Base-by-base conservation (phyloP, 35 echinoderm and acorn worm genomes). In the Apostichopus parvimensis region DNA sequence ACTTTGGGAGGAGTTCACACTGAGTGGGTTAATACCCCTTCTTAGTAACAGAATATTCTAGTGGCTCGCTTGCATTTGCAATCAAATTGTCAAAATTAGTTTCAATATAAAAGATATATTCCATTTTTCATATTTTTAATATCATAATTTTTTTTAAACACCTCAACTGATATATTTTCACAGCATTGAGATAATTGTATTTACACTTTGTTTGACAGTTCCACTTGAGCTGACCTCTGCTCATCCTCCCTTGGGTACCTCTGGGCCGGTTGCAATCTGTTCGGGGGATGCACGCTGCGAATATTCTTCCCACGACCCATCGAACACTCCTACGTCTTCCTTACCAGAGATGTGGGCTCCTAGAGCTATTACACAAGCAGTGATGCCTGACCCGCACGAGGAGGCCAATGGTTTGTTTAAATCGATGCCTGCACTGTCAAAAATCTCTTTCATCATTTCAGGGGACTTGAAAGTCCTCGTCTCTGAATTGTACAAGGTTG, bases 261-360 rank as follows among this genome's bases (percentile, higher is more conserved):
- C 28, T 72, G 86, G 7, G 8, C 57, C 52, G 15, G 71, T 54
- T 54, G 4, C 89, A 57, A 91, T 68, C 8, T 78, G 53, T 73
- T 91, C 89, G 4, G 89, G 21, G 0, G 52, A n/a, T 9, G 72
- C 89, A 54, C 89, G 34, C 73, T 91, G 89, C 8, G 24, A 72
- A 68, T 94, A 99, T 70, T 99, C 97, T 66, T 96, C 95, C 97
- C 97, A 99, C 0, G 97, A 94, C 20, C 97, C 97, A 92, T 99
- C 95, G 77, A 94, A 99, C 9, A 99, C 66, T 8, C 61, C 66
- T 9, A 94, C 86, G 23, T 96, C 93, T 4, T 99, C 87, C 56
- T 93, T 96, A 21, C 97, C 97, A 18, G 91, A 71, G 25, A 95
- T 1, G 52, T 93, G 72, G 5, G 95, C 97, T 17, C 86, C 95